These are phyloP conservation scores for Gastrophryne carolinensis DNA, from an alignment of 2,797 vertebrate species.

Conservation along the genomic window DNA sequence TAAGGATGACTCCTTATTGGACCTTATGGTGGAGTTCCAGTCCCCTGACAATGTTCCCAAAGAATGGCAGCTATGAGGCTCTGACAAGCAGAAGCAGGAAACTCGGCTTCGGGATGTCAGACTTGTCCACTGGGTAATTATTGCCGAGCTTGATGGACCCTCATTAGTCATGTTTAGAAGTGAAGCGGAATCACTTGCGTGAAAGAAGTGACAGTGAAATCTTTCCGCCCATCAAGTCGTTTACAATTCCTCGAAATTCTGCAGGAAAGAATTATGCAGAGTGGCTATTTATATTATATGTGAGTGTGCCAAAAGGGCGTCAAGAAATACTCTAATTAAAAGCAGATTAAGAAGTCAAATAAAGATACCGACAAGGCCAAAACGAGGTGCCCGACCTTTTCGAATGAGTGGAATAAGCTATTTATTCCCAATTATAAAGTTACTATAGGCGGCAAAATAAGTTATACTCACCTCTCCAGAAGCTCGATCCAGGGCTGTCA, in stretches of 20 bases:
- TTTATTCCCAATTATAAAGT: no score
- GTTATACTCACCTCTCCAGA: no score
- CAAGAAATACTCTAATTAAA: no score
- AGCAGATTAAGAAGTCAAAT: no score
- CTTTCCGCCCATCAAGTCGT: conserved; percentile 24
- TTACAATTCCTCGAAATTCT: background rate
- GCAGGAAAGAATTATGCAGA: background rate
- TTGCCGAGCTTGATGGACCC: background rate
- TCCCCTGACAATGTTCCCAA: background rate
- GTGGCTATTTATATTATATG: background rate
- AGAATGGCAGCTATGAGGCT: conserved; percentile 1
- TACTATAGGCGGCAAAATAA: no score
- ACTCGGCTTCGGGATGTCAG: conserved; percentile 2
- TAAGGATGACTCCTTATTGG: background rate
- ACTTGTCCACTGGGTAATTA: background rate
- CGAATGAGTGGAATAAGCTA: no score
- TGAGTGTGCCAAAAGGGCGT: background rate
- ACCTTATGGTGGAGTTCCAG: background rate
- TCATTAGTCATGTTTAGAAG: conserved; percentile 22
- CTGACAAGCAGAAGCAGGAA: conserved; percentile 33
- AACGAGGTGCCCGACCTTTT: no score
- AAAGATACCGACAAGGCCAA: no score
- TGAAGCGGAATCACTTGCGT: background rate
- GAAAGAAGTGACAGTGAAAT: conserved; percentile 25
- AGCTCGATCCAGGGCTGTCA: no score